Conservation (phyloP, 2,113 vertebrate species). For the Eurystomus gularis region DNA sequence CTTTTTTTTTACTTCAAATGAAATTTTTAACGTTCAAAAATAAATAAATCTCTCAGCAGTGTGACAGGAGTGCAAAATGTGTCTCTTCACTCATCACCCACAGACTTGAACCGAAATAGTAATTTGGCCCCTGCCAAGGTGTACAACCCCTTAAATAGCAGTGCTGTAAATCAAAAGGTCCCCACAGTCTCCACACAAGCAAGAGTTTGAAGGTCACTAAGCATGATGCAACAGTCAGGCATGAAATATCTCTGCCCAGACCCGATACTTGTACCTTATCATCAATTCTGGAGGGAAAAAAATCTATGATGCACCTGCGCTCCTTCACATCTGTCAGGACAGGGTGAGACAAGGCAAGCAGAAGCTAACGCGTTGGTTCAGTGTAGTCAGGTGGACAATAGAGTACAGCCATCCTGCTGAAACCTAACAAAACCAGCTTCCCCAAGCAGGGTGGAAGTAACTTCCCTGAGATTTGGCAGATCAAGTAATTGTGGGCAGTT, state of each 20-base stretch:
- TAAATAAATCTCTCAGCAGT: slow-evolving; percentile 39
- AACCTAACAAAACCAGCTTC: slow-evolving; percentile 19
- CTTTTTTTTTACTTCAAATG: background rate
- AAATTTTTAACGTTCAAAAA: background rate
- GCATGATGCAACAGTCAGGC: slow-evolving; percentile 18
- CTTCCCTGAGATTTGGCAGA: slow-evolving; percentile 40
- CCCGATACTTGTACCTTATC: background rate
- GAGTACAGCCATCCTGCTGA: background rate
- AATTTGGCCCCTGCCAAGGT: slow-evolving; percentile 60
- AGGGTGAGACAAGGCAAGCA: background rate
- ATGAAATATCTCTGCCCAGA: slow-evolving; percentile 28
- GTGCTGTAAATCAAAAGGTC: slow-evolving; percentile 43
- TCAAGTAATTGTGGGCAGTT: slow-evolving; percentile 34
- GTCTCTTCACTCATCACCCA: slow-evolving; percentile 35
- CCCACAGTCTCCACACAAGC: background rate
- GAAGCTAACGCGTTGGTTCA: background rate
- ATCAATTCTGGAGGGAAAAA: background rate
- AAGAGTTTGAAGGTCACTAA: slow-evolving; percentile 37
- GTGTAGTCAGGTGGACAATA: background rate
- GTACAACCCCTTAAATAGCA: slow-evolving; percentile 23
- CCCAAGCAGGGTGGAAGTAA: slow-evolving; percentile 8
- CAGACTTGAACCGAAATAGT: slow-evolving; percentile 40
- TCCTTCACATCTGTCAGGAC: background rate
- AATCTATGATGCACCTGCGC: background rate
- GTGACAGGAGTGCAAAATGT: slow-evolving; percentile 27